Evolutionary conservation across 2,888 invertebrate species (phyloP), one percentile per base, ranked within the genome.

Genomic region (Pantelozetes paolii): DNA sequence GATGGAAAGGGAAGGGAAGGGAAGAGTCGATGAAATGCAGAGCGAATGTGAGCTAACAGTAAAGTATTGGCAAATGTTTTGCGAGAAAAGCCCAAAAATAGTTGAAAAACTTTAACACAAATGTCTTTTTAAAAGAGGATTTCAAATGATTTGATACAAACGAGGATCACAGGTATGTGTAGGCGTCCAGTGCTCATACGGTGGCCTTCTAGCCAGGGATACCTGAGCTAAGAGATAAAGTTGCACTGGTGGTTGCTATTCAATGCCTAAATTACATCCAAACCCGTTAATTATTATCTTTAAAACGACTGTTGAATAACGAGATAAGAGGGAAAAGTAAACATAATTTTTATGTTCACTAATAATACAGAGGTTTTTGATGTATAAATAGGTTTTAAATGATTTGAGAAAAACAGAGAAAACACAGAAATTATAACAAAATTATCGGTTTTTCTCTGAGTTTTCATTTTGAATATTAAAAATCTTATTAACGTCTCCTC

Each of bases 221-320:
- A 54, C 54, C 54, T 54, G 23, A 20, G 23, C 23, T 23, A 23
- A 2, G n/a, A 13, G 45, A 45, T 45, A 45, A 45, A 18, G 45
- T 45, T 5, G 36, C 36, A 36, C 36, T 36, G 36, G n/a, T n/a
- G n/a, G n/a, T n/a, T 36, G 11, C 36, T 45, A 45, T 45, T 15
- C 45, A 45, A 18, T 11, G 15, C 15, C n/a, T 50, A 6, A 15
- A 9, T 3, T 32, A 62, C 32, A 32, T 13, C 62, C 62, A 62
- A 62, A 62, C 62, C 62, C 32, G 32, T 62, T 62, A 62, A 62
- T 62, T 32, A 62, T 62, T 62, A 62, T 62, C 32, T n/a, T 3
- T 5, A 26, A 26, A 50, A 20, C 5, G 50, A 15, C 5, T 26
- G 2, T 26, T 26, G 23, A 54, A 54, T 23, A 54, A 54, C 28